Conservation (phyloP, 2,113 vertebrate species). For the Limanda limanda region DNA sequence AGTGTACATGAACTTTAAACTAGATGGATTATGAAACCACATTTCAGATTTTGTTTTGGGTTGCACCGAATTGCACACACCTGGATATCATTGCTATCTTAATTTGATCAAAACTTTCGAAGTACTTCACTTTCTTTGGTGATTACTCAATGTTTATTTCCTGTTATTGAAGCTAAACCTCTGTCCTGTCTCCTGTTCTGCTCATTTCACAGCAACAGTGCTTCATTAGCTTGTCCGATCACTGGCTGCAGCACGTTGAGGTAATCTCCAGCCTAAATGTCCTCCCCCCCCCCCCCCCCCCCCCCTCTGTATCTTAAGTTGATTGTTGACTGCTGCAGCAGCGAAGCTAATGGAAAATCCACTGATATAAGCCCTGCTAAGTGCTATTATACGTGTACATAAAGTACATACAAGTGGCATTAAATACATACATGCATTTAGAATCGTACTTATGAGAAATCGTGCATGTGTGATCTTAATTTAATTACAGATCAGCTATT, state of each 20-base stretch:
- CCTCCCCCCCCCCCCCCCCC: background rate
- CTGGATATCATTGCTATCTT: too few species aligned
- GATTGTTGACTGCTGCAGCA: slow-evolving; percentile 37
- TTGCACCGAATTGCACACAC: too few species aligned
- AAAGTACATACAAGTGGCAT: slow-evolving; percentile 50
- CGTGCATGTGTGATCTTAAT: slow-evolving; percentile 64
- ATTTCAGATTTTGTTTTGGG: too few species aligned
- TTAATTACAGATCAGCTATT: slow-evolving; percentile 71
- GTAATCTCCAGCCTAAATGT: slow-evolving; percentile 49
- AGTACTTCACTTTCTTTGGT: too few species aligned
- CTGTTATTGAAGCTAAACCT: too few species aligned
- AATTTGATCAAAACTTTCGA: too few species aligned
- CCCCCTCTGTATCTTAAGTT: slow-evolving; percentile 46
- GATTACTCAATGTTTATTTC: too few species aligned
- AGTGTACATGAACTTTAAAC: too few species aligned
- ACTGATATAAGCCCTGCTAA: slow-evolving; percentile 49
- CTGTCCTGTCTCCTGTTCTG: background rate
- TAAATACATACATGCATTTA: slow-evolving; percentile 42
- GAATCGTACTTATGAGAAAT: slow-evolving; percentile 41
- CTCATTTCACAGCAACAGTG: slow-evolving; percentile 10
- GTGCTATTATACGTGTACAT: slow-evolving; percentile 49
- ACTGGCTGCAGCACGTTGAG: slow-evolving; percentile 38
- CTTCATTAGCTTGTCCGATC: slow-evolving; percentile 47
- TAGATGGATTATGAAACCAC: too few species aligned
- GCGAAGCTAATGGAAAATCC: slow-evolving; percentile 47